Percentiles rank a stretch among this genome's conserved stretches.
These are phyloP conservation scores for Proteles cristata DNA, from an alignment of 2,113 vertebrate species.

Conservation along the genomic window DNA sequence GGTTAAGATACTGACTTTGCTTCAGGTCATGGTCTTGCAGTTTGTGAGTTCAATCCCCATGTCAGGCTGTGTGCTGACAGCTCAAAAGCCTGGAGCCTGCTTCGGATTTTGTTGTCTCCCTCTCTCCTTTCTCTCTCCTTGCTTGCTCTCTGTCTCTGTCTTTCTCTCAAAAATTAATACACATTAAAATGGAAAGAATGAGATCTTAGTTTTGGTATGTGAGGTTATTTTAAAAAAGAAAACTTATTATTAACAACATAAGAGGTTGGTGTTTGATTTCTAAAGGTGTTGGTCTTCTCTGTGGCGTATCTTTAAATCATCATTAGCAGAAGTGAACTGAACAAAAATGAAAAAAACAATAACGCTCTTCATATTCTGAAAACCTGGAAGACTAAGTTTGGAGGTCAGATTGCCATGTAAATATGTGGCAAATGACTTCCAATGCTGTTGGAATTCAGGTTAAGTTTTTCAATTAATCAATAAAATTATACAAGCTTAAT, in stretches of 20 bases:
- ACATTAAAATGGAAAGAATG: neutral
- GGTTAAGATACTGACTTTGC: too few relatives aligned
- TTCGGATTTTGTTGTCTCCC: too few relatives aligned
- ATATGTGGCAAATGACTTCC: neutral
- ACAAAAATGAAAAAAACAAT: neutral
- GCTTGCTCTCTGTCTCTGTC: too few relatives aligned
- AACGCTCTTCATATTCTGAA: neutral
- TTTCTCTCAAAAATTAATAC: too few relatives aligned
- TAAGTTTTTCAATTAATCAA: neutral
- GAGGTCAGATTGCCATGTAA: neutral
- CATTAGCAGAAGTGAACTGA: neutral
- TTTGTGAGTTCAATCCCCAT: too few relatives aligned
- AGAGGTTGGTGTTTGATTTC: neutral
- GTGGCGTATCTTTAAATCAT: neutral
- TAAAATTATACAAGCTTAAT: neutral
- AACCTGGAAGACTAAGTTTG: neutral
- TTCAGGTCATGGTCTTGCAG: too few relatives aligned
- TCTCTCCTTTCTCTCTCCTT: too few relatives aligned
- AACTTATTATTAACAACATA: neutral
- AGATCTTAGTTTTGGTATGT: neutral
- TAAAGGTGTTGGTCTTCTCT: neutral
- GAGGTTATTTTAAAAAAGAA: conserved; percentile 10
- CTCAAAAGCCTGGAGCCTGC: too few relatives aligned
- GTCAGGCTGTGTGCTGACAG: too few relatives aligned
- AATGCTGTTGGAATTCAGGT: neutral